These are phyloP conservation scores for Nymphalis polychloros DNA, from an alignment of 2,888 invertebrate genomes.

Conservation along the genomic window DNA sequence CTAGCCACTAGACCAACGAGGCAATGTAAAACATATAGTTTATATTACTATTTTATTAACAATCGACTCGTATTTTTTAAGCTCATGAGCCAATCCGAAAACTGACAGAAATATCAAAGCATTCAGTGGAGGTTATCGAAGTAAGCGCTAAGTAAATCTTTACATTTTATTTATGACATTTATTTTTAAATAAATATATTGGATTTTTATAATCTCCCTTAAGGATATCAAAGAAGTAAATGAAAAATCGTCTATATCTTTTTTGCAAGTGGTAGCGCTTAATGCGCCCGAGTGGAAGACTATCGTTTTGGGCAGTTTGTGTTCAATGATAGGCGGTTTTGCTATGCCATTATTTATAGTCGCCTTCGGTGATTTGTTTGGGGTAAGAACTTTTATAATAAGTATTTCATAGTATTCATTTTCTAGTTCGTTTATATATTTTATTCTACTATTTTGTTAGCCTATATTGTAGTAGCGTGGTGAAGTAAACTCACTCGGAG, in stretches of 20 bases:
- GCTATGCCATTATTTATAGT: conserved; percentile 86
- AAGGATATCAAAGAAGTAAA: conserved; percentile 40
- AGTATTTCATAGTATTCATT: no score
- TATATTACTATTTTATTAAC: not conserved
- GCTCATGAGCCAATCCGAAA: not conserved
- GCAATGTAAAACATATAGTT: not conserved
- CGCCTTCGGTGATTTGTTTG: conserved; percentile 85
- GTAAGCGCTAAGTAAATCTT: not conserved
- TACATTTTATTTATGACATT: not conserved
- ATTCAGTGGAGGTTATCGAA: not conserved
- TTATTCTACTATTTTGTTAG: no score
- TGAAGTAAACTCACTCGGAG: no score
- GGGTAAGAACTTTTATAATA: conserved; percentile 61
- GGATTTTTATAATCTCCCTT: not conserved
- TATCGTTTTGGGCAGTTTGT: conserved; percentile 79
- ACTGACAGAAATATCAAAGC: not conserved
- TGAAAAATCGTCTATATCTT: conserved; percentile 50
- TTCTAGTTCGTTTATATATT: no score
- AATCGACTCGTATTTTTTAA: not conserved
- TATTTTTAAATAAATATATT: not conserved
- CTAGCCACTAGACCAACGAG: no score
- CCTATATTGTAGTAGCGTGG: no score
- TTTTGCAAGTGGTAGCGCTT: conserved; percentile 75
- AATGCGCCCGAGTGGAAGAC: conserved; percentile 85
- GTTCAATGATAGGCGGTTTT: conserved; percentile 83